Conservation (phyloP, 2,797 vertebrate genomes). For the Emys orbicularis region DNA sequence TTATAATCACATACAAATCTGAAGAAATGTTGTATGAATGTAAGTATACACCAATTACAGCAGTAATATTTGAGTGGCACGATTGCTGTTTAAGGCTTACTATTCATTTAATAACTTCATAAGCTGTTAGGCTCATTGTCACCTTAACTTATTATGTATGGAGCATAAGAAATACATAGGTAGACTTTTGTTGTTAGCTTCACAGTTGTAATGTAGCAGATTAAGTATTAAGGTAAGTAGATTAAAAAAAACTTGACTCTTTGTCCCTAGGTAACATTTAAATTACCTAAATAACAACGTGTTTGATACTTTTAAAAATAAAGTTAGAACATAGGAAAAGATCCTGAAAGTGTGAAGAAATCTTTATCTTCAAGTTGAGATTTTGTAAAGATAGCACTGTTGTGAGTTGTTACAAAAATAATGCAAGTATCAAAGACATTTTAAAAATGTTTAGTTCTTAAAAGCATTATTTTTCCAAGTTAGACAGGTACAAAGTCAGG, state of each 20-base stretch:
- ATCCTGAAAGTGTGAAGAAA: not conserved
- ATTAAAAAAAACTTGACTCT: not conserved
- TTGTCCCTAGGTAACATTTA: not conserved
- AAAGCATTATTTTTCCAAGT: not conserved
- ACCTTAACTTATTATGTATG: fast-evolving
- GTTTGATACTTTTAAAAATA: not conserved
- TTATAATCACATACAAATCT: not conserved
- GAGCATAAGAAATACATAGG: not conserved
- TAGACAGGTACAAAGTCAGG: not conserved
- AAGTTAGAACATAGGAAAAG: not conserved
- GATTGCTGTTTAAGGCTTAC: not conserved
- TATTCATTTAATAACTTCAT: not conserved
- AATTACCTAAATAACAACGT: not conserved
- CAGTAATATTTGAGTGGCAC: not conserved
- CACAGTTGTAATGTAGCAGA: fast-evolving
- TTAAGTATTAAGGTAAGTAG: not conserved
- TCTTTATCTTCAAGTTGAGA: fast-evolving
- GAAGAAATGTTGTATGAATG: not conserved
- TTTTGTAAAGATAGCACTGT: fast-evolving
- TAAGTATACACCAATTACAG: fast-evolving
- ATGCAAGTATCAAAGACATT: not conserved
- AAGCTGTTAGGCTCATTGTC: not conserved
- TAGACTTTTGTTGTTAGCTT: not conserved
- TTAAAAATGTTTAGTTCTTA: fast-evolving
- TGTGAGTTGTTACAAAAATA: not conserved